Evolutionary conservation across 2,888 invertebrate species (phyloP), one percentile per base, ranked within the genome.

Genomic region (Azorinus chamasolen): DNA sequence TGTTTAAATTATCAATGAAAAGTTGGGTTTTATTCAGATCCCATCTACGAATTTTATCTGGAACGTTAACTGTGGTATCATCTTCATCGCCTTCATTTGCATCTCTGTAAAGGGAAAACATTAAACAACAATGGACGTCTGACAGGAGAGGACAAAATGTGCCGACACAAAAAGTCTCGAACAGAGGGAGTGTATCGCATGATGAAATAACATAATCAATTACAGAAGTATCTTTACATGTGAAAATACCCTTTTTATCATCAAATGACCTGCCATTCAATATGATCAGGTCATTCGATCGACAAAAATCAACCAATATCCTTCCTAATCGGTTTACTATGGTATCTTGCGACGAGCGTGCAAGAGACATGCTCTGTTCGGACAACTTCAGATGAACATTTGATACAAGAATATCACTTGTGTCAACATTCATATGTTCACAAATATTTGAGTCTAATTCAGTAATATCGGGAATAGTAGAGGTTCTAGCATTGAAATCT

Each of bases 141-240:
- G 55, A 62, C 24, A 63, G 41, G 10, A 70, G 27, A 2, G 50
- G 10, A 27, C 63, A 62, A 20, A 50, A 46, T 32, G 62, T 57
- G 18, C 24, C 14, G n/a, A 65, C 37, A 57, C 57, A 24, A 48
- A 65, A 65, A 39, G 45, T 14, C 4, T 3, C 39, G 0, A 66
- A 12, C 20, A 24, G 32, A 39, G 41, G 27, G 48, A 66, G 58
- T 16, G 48, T 39, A 20, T 57, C 54, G n/a, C 41, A 45, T 1
- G 58, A 27, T 6, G 66, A 14, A 16, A 57, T 14, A 20, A 58
- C 54, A 41, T 57, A 66, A 50, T 58, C 66, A 39, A 57, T 57
- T 16, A 58, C 58, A 12, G 57, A 48, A 45, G 18, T 66, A 18
- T 45, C 22, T 32, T 58, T 37, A 25, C 48, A 66, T 1, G 57